These are phyloP conservation scores for Diplazon laetatorius DNA, from an alignment of 2,888 invertebrate species.

Conservation along the genomic window DNA sequence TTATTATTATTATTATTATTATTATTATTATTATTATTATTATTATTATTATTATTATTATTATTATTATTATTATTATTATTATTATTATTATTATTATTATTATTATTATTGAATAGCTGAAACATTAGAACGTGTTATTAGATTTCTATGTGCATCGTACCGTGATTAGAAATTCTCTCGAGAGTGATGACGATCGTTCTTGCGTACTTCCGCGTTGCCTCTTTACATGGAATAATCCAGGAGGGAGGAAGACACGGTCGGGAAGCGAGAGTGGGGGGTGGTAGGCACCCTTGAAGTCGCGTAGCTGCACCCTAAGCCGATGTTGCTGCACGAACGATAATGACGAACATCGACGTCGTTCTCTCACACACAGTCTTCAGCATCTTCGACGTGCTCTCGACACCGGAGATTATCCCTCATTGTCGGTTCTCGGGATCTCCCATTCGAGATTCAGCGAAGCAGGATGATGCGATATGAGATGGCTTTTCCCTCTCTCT, in stretches of 20 bases:
- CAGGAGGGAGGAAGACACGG: too few relatives aligned
- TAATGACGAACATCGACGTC: conserved; percentile 63
- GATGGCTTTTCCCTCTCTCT: conserved; percentile 67
- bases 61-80: neutral
- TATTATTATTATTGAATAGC: neutral
- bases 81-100: neutral
- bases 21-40: neutral
- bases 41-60: neutral
- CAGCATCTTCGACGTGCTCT: conserved; percentile 58
- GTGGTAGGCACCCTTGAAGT: neutral
- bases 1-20: neutral
- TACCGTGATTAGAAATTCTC: conserved; percentile 20
- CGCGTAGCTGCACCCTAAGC: conserved; percentile 11
- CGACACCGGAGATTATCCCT: conserved; percentile 73
- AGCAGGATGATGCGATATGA: conserved; percentile 79
- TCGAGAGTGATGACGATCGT: conserved; percentile 12
- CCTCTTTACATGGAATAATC: conserved; percentile 9
- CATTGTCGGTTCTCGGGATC: conserved; percentile 41
- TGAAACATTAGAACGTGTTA: neutral
- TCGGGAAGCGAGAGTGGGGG: too few relatives aligned
- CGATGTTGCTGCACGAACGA: conserved; percentile 69
- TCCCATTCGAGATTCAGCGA: conserved; percentile 75
- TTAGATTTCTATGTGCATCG: conserved; percentile 16
- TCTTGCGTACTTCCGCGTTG: conserved; percentile 56
- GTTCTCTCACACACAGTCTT: conserved; percentile 20